Conservation (phyloP, 2,888 invertebrate genomes). For the Seira ritae region DNA sequence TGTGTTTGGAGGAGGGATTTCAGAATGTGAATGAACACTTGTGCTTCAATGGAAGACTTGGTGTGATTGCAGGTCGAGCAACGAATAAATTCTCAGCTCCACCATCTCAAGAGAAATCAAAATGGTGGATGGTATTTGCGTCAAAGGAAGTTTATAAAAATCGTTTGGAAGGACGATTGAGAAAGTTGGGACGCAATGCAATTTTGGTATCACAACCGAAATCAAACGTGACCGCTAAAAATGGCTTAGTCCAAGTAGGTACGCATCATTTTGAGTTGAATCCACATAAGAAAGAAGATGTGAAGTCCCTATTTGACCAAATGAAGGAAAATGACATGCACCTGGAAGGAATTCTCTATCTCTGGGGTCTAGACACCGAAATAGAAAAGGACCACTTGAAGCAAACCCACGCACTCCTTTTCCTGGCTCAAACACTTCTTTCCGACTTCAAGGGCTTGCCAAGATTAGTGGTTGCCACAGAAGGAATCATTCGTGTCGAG, state of each 20-base stretch:
- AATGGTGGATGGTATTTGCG: conserved; percentile 51
- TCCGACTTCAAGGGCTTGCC: conserved; percentile 57
- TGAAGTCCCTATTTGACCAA: conserved; percentile 29
- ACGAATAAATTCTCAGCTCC: background rate
- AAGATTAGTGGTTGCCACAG: conserved; percentile 47
- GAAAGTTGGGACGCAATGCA: conserved; percentile 35
- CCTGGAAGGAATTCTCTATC: conserved; percentile 61
- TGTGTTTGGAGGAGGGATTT: conserved; percentile 42
- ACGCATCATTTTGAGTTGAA: conserved; percentile 33
- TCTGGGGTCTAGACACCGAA: conserved; percentile 52
- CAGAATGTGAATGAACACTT: conserved; percentile 20
- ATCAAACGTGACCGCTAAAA: background rate
- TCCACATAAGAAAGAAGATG: conserved; percentile 35
- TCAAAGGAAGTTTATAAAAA: conserved; percentile 23
- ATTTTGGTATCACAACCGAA: conserved; percentile 26
- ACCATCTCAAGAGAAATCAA: background rate
- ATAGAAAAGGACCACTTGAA: conserved; percentile 34
- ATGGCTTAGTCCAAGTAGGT: background rate
- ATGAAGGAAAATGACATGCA: conserved; percentile 28
- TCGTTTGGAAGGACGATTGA: conserved; percentile 21
- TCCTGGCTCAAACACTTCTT: conserved; percentile 54
- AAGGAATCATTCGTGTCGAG: conserved; percentile 52
- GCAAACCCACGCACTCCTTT: conserved; percentile 42
- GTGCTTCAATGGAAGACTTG: conserved; percentile 38
- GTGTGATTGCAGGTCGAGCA: conserved; percentile 23